phyloP scores from a whole-genome alignment of 2,888 invertebrate genomes.

The Siphonodentalium dalli region DNA sequence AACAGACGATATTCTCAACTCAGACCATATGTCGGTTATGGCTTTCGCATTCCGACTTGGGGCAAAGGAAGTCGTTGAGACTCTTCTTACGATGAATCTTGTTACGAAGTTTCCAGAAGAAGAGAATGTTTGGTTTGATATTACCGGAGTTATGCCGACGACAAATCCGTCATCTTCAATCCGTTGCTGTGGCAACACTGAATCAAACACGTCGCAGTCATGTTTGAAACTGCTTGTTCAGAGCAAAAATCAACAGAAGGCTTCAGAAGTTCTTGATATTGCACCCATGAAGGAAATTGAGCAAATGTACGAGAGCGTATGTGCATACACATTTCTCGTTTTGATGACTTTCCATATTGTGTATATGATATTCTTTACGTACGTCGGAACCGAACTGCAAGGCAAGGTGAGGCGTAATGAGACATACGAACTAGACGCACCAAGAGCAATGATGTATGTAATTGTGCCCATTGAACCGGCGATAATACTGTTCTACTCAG shows the following conservation, averaged over 20 bases:
- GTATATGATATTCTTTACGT: conserved; percentile 57
- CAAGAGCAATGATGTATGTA: conserved; percentile 35
- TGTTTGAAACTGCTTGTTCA: no score
- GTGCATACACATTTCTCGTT: conserved; percentile 49
- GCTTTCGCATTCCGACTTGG: conserved; percentile 46
- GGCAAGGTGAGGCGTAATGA: no score
- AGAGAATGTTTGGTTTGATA: conserved; percentile 39
- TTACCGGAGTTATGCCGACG: conserved; percentile 49
- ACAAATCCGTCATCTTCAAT: no score
- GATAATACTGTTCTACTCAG: conserved; percentile 36
- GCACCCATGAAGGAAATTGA: conserved; percentile 52
- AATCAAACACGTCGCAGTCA: neutral
- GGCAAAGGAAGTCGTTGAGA: conserved; percentile 43
- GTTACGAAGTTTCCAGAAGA: conserved; percentile 41
- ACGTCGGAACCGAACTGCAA: conserved; percentile 36
- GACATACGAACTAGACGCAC: no score
- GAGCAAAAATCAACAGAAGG: no score
- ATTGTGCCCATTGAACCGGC: conserved; percentile 45
- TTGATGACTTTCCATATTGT: conserved; percentile 54
- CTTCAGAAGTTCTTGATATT: conserved; percentile 52
- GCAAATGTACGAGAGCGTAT: conserved; percentile 48
- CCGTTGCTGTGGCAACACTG: neutral
- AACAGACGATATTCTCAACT: conserved; percentile 43
- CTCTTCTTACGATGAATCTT: conserved; percentile 44
- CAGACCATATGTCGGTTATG: conserved; percentile 44